Evolutionary conservation across 2,113 vertebrate species (phyloP).

Genomic region (Myrmecobius fasciatus): DNA sequence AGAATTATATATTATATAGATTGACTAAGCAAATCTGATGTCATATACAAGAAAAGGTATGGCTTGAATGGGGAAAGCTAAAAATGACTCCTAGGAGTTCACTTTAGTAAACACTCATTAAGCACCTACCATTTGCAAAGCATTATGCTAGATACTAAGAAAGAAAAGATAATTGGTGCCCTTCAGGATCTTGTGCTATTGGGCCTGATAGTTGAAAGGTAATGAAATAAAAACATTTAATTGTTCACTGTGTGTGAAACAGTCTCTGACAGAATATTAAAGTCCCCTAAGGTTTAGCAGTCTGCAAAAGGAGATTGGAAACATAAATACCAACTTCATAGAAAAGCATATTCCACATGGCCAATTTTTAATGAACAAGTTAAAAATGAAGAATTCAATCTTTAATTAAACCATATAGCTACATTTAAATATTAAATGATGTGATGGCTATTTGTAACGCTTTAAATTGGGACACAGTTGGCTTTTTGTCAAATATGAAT

Average conservation of each 20-base stretch:
- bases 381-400: neutral
- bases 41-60: neutral
- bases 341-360: constrained; percentile 1
- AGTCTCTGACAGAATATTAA: neutral
- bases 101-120: constrained; percentile 7
- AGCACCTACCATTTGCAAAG: constrained; percentile 10
- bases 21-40: neutral
- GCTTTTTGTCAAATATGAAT: constrained; percentile 4
- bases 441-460: neutral
- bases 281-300: neutral
- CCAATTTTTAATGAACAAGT: neutral
- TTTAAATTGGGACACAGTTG: constrained; percentile 31
- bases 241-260: neutral
- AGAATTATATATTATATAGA: neutral
- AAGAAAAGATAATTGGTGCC: neutral
- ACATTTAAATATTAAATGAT: constrained; percentile 15
- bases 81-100: neutral
- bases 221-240: neutral
- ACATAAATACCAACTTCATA: neutral
- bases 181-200: constrained; percentile 13
- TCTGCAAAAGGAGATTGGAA: constrained; percentile 13
- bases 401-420: constrained; percentile 26
- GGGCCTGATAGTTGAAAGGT: neutral
- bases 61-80: neutral
- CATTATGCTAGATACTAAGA: neutral